Evolutionary conservation across 2,888 invertebrate genomes (phyloP), one percentile per base, ranked within the genome.

Genomic region (Eumacrocentrus americanus): DNA sequence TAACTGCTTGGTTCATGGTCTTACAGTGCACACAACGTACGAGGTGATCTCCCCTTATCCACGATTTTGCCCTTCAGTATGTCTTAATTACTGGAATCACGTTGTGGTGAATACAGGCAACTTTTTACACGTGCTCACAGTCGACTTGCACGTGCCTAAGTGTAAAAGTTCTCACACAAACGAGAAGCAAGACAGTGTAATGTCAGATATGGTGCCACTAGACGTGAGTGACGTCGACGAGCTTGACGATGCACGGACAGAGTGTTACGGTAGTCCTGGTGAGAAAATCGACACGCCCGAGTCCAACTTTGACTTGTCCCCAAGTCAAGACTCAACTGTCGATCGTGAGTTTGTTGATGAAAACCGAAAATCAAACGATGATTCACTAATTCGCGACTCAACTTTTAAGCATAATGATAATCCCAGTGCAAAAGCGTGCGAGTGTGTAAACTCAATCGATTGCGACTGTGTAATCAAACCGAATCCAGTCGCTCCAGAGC

Each of bases 1-100:
- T 74, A 82, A 90, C 69, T 97, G 97, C 78, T 83, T 94, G 59
- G 89, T 90, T 75, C 96, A 97, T 79, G 94, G 95, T 75, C 89
- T 95, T 70, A 94, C 95, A 47, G 88, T 96, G 66, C 95, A 97
- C 81, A 94, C 94, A 69, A 92, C 92, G 77, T 94, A 95, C 79
- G 92, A 93, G 76, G 89, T 94, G 70, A 91, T 92, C n/a, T 89
- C 91, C 44, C 92, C 94, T 51, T 91, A 90, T 71, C 94, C 92
- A 22, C 85, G 86, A 79, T 91, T 91, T 72, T 87, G 88, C 70
- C 89, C 89, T 0, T 85, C 86, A 6, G 86, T 89, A 2, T 89
- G 89, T 73, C 82, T 89, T 47, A 87, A 88, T 6, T 89, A 89
- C 72, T 87, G 88, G 52, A 88, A 89, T 70, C 87, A 90, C 70